phyloP scores from a whole-genome alignment of 2,113 vertebrate species.

The Tursiops truncatus region DNA sequence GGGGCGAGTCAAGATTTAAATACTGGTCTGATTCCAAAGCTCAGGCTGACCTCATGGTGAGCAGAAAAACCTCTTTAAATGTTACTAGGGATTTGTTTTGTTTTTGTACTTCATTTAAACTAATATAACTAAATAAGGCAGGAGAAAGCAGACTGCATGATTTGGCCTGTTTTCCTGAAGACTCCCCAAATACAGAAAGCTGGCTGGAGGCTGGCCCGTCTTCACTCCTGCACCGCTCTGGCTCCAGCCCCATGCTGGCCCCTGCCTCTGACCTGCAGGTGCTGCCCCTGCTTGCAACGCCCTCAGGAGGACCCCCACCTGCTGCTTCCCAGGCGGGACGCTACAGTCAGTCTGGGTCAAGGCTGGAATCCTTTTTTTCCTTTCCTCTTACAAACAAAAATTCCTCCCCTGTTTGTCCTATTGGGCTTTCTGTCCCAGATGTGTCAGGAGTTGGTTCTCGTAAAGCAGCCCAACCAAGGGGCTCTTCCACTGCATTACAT shows the following conservation, averaged over 20 bases:
- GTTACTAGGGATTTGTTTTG: slow-evolving; percentile 51
- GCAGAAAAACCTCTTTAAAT: not conserved
- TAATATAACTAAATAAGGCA: slow-evolving; percentile 61
- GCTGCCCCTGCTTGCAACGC: slow-evolving; percentile 71
- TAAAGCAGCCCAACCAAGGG: not conserved
- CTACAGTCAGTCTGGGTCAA: slow-evolving; percentile 41
- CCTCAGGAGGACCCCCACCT: slow-evolving; percentile 50
- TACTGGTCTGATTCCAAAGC: not conserved
- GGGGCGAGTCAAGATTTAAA: not conserved
- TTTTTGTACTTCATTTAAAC: slow-evolving; percentile 40
- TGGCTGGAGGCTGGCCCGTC: slow-evolving; percentile 53
- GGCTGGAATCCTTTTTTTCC: slow-evolving; percentile 50
- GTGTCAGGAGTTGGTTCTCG: slow-evolving; percentile 58
- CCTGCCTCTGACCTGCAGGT: slow-evolving; percentile 74
- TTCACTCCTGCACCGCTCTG: slow-evolving; percentile 65
- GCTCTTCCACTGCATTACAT: slow-evolving; percentile 58
- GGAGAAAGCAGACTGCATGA: slow-evolving; percentile 7
- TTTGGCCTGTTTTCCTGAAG: slow-evolving; percentile 60
- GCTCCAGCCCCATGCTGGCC: slow-evolving; percentile 22
- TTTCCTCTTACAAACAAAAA: slow-evolving; percentile 55
- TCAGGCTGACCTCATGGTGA: not conserved
- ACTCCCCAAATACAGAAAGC: slow-evolving; percentile 68
- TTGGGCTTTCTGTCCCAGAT: slow-evolving; percentile 43
- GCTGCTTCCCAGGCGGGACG: slow-evolving; percentile 30
- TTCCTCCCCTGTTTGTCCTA: slow-evolving; percentile 39